Percentiles rank a stretch among this genome's conserved stretches.
Evolutionary conservation across 2,797 vertebrate species (phyloP).

Genomic region (Pogoniulus pusillus): DNA sequence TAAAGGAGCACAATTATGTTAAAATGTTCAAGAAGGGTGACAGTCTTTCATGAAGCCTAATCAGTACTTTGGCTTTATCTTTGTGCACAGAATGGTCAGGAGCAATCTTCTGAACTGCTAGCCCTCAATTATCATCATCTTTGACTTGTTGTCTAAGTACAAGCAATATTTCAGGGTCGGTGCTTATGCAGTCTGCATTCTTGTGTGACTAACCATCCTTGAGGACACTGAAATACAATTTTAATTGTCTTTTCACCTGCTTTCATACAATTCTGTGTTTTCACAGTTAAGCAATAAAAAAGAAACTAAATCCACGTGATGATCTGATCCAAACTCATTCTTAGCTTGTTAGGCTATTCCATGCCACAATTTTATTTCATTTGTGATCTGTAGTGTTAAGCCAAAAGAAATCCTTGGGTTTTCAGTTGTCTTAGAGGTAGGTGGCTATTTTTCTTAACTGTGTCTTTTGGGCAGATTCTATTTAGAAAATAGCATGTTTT

Average conservation of each 20-base stretch:
- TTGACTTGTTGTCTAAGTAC: constrained; percentile 63
- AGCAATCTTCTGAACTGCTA: constrained; percentile 59
- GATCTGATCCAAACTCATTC: not conserved
- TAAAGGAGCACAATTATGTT: constrained; percentile 75
- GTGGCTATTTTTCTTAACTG: not conserved
- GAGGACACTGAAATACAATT: constrained; percentile 24
- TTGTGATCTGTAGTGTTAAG: not conserved
- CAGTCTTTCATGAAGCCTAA: constrained; percentile 70
- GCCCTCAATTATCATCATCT: constrained; percentile 75
- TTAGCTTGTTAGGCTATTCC: not conserved
- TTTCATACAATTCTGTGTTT: constrained; percentile 20
- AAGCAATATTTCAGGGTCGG: constrained; percentile 24
- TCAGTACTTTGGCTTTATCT: constrained; percentile 67
- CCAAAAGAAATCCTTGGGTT: not conserved
- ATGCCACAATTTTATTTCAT: not conserved
- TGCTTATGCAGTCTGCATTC: constrained; percentile 33
- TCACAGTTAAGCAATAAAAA: constrained; percentile 8
- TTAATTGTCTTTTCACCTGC: constrained; percentile 23
- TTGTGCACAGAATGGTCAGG: constrained; percentile 59
- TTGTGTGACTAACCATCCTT: constrained; percentile 43
- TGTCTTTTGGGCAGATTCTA: not conserved
- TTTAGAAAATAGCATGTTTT: not conserved
- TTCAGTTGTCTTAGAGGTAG: not conserved
- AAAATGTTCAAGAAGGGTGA: constrained; percentile 60
- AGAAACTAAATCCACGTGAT: not conserved